Base-by-base conservation (phyloP, 2,113 vertebrate genomes). In the Pan troglodytes region DNA sequence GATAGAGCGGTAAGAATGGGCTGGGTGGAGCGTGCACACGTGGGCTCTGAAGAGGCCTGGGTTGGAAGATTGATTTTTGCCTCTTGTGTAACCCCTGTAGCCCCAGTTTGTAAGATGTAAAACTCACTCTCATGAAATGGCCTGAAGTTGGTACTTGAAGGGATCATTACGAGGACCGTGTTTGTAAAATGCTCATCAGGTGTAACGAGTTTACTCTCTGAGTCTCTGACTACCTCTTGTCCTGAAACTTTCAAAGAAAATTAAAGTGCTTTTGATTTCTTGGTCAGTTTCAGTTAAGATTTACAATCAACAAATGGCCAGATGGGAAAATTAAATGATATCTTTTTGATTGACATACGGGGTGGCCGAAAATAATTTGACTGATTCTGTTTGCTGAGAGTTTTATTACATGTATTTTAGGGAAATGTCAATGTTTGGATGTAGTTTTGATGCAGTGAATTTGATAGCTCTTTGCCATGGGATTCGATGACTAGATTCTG, bases 261-360 rank as follows among this genome's bases (percentile, higher is more conserved):
- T 84, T 61, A 30, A 90, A 90, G 27, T 72, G 35, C 27, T 6
- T 22, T 90, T 88, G 68, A 12, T 35, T 94, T 43, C 75, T 93
- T 48, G 32, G 50, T 76, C 52, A 68, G 18, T 87, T 96, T 94
- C 64, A 59, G 32, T 83, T 93, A 93, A 93, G 20, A 89, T 95
- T 83, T 97, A 81, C 4, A 93, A 2, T 88, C 50, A 50, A 38
- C 82, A 93, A 68, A 57, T 90, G 68, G 55, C 40, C 80, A 90
- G 35, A 81, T 90, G 59, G 50, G 38, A 76, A 97, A 95, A 84
- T 68, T 48, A 75, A 90, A 73, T 82, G 50, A 2, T 81, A 16
- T 87, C 43, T 92, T 81, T 82, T 91, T 93, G 87, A 85, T 93
- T 85, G 79, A 82, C 2, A 38, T 30, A 73, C 2, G 38, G 14